Conservation (phyloP, 2,113 vertebrate genomes). For the Ahaetulla prasina region DNA sequence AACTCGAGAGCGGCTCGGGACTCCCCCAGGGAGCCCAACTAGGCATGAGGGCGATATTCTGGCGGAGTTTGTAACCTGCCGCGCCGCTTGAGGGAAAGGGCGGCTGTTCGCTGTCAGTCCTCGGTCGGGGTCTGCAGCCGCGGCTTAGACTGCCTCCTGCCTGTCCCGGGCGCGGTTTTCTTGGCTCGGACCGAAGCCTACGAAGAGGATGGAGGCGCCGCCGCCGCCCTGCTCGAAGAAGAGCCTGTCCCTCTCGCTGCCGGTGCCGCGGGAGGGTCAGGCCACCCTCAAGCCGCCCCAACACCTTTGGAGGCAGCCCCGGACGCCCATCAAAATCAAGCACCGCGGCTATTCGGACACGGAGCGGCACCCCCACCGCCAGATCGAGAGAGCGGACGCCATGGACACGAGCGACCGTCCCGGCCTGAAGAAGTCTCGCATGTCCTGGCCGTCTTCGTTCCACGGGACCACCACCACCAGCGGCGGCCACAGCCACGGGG, state of each 20-base stretch:
- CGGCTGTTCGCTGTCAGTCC: background rate
- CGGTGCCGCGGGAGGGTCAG: conserved; percentile 86
- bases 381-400: conserved; percentile 91
- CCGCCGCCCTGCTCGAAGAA: conserved; percentile 80
- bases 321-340: conserved; percentile 87
- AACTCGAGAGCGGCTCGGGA: background rate
- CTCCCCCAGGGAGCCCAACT: background rate
- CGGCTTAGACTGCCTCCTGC: background rate
- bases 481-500: conserved; percentile 67
- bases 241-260: conserved; percentile 86
- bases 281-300: conserved; percentile 86
- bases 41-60: background rate
- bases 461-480: conserved; percentile 80
- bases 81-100: background rate
- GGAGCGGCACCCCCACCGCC: conserved; percentile 79
- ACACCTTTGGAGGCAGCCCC: conserved; percentile 92
- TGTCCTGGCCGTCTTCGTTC: conserved; percentile 96
- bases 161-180: background rate
- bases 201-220: conserved; percentile 84
- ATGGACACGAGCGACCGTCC: conserved; percentile 90
- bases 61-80: background rate
- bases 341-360: conserved; percentile 89
- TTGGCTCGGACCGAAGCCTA: background rate
- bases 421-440: conserved; percentile 86
- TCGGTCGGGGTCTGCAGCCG: background rate